Base-by-base conservation (phyloP, 2,888 invertebrate genomes). In the Pristionchus japonicus region DNA sequence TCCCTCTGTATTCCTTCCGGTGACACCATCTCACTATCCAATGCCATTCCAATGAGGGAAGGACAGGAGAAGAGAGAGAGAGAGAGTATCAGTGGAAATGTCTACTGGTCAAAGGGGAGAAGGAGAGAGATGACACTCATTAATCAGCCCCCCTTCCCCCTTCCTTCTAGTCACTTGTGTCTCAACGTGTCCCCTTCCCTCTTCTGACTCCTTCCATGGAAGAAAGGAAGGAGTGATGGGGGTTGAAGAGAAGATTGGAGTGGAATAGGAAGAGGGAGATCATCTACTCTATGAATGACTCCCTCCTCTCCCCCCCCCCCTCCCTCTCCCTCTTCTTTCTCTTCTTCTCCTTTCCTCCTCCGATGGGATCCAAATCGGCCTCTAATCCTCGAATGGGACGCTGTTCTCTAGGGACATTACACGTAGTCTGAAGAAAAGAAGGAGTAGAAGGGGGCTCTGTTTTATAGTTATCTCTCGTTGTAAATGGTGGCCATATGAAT, bases 361-460 rank as follows among this genome's bases (percentile, higher is more conserved):
- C 11, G 23, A n/a, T n/a, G n/a, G 40, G 49, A 49, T 15, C 49
- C 23, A 17, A 43, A 40, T 43, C 20, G 43, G n/a, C n/a, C 40
- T 37, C 40, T 37, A 43, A 77, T 77, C 70, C 34, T 34, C 3
- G 77, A 77, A 43, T 43, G 47, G 47, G 43, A 77, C 77, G 47
- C 43, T 77, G 77, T 77, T 77, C 77, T 77, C 77, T 43, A 43
- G 77, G 77, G 77, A 17, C 77, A 77, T 77, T 77, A 77, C 77
- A 77, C n/a, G 43, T 40, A n/a, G 40, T 43, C 23, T n/a, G 70
- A 43, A 77, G 31, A 34, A 34, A 67, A 67, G 77, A 43, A 77
- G 40, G 47, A 77, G 43, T 23, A 43, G n/a, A 40, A 43, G 77
- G 23, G 77, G 47, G 40, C n/a, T n/a, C n/a, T n/a, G 67, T 67